A percentile compares a stretch with the other conserved stretches of the same genome.
Evolutionary conservation across 2,888 invertebrate genomes (phyloP).

Genomic region (Trachelus iudaicus): DNA sequence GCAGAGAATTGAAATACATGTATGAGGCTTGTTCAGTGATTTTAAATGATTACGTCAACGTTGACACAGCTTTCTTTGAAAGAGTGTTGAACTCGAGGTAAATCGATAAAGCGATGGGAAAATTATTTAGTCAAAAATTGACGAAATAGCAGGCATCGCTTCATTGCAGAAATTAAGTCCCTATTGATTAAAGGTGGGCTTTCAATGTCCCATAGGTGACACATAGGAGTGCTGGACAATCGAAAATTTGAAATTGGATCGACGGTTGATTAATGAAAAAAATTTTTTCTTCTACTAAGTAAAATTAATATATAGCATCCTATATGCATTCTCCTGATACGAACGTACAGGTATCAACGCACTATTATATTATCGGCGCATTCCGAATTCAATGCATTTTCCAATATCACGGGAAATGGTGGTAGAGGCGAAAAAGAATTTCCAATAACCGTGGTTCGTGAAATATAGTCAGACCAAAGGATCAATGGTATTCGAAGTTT

Average conservation of each 20-base stretch:
- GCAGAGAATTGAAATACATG: background rate
- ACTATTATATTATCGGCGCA: background rate
- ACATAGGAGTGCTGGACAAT: background rate
- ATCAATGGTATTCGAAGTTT: background rate
- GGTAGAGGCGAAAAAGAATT: slow-evolving; percentile 32
- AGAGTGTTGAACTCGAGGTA: background rate
- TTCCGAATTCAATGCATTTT: slow-evolving; percentile 14
- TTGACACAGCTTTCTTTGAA: background rate
- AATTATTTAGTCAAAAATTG: background rate
- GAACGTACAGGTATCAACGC: background rate
- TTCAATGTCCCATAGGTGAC: background rate
- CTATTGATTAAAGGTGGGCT: background rate
- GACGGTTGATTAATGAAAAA: background rate
- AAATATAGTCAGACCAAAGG: slow-evolving; percentile 16
- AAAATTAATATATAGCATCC: background rate
- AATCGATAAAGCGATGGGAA: background rate
- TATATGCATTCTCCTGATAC: background rate
- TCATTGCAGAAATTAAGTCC: background rate
- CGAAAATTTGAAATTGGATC: background rate
- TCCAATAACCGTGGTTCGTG: slow-evolving; percentile 38
- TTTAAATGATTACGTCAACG: background rate
- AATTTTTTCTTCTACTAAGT: background rate
- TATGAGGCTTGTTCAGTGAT: background rate
- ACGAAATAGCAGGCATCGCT: background rate
- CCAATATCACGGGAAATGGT: slow-evolving; percentile 17